These are phyloP conservation scores for Drosophila aff. DNA, from an alignment of 1,140 invertebrate species.

Conservation along the genomic window DNA sequence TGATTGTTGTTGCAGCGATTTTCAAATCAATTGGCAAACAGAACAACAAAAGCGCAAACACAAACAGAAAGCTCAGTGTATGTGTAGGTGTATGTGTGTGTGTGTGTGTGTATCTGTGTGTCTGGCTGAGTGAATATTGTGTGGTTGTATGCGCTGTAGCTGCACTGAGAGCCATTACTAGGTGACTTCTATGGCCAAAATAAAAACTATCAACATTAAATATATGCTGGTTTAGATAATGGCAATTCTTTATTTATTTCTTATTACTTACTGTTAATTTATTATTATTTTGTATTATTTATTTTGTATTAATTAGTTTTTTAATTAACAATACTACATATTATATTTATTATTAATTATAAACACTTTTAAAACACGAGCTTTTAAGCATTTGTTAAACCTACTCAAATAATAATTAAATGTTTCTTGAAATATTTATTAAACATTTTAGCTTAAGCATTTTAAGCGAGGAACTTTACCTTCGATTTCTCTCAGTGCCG, in stretches of 20 bases:
- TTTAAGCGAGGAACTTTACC: no score
- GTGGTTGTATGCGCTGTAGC: slow-evolving; percentile 24
- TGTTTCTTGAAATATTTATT: no score
- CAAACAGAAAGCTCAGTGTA: slow-evolving; percentile 52
- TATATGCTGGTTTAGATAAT: no score
- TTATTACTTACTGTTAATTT: neutral
- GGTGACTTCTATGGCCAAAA: neutral
- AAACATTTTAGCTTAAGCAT: no score
- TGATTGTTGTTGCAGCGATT: slow-evolving; percentile 66
- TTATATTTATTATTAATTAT: no score
- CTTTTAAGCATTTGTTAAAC: no score
- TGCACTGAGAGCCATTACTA: neutral
- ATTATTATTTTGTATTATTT: neutral
- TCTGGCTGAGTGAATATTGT: slow-evolving; percentile 24
- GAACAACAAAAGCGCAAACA: slow-evolving; percentile 81
- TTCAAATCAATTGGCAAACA: slow-evolving; percentile 80
- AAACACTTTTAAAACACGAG: no score
- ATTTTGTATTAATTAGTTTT: no score
- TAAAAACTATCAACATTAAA: neutral
- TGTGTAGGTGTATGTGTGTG: slow-evolving; percentile 16
- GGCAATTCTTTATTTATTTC: neutral
- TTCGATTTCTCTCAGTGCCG: slow-evolving; percentile 21
- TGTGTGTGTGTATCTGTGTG: slow-evolving; percentile 17
- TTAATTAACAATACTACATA: neutral
- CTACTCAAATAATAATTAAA: no score